Conservation (phyloP, 1,140 invertebrate species). For the Trachymyrmex cornetzi region DNA sequence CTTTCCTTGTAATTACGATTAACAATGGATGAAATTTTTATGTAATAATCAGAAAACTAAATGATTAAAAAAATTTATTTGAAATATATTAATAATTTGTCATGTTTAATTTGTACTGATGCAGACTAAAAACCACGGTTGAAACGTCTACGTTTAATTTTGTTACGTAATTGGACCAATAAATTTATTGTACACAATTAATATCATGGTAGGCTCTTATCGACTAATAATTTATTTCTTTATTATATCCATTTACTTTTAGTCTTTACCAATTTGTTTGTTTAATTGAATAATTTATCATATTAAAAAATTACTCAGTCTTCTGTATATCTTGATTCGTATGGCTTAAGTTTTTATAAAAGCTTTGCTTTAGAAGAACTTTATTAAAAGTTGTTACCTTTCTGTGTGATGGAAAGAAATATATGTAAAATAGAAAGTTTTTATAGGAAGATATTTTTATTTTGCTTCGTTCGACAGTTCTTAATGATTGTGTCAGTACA, state of each 20-base stretch:
- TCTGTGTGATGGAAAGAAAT: background rate
- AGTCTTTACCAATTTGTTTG: no score
- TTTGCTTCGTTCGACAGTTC: background rate
- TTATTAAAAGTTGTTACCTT: background rate
- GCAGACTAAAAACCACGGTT: no score
- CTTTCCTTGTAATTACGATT: background rate
- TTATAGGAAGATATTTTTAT: constrained; percentile 16
- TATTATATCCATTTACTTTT: no score
- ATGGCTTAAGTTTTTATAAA: background rate
- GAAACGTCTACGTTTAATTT: no score
- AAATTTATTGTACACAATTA: no score
- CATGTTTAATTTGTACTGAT: no score
- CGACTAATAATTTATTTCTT: no score
- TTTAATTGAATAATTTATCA: constrained; percentile 3
- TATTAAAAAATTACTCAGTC: background rate
- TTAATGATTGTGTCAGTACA: constrained; percentile 36
- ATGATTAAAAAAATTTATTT: background rate
- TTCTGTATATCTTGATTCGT: background rate
- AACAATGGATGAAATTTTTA: background rate
- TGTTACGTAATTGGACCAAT: no score
- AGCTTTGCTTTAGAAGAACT: background rate
- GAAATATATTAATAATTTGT: constrained; percentile 4
- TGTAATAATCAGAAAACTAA: background rate
- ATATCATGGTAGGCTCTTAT: no score
- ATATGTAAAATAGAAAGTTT: background rate